Conservation (phyloP, 2,888 invertebrate species). For the Trichopria drosophilae region DNA sequence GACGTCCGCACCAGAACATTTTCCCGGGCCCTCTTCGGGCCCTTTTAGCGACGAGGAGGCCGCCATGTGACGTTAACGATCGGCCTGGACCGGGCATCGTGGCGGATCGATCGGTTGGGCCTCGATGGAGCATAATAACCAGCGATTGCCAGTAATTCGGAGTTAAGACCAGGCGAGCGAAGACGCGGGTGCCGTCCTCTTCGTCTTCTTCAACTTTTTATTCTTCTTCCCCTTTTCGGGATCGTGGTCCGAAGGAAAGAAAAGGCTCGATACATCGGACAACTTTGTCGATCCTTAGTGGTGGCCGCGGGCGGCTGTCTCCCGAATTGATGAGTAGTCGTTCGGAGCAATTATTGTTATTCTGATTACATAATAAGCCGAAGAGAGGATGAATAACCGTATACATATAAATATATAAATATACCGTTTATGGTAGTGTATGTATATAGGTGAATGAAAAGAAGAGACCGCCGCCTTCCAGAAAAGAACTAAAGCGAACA, state of each 20-base stretch:
- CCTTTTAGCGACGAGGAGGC: too few relatives aligned
- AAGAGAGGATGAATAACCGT: constrained; percentile 27
- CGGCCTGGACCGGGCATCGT: constrained; percentile 12
- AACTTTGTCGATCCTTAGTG: too few relatives aligned
- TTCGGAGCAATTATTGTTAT: constrained; percentile 55
- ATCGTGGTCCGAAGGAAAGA: too few relatives aligned
- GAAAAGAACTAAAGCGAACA: too few relatives aligned
- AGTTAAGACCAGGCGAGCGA: constrained; percentile 17
- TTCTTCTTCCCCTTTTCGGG: too few relatives aligned
- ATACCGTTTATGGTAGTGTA: constrained; percentile 14
- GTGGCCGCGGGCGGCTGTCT: constrained; percentile 47
- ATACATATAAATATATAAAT: not conserved
- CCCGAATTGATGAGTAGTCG: constrained; percentile 53
- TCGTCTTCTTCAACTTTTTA: too few relatives aligned
- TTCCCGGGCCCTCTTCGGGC: too few relatives aligned
- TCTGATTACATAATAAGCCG: constrained; percentile 54
- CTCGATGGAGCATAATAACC: constrained; percentile 30
- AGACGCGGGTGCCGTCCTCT: too few relatives aligned
- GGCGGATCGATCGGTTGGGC: constrained; percentile 16
- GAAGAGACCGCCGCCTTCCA: too few relatives aligned
- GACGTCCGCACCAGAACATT: too few relatives aligned
- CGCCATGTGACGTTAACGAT: constrained; percentile 23
- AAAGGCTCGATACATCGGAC: too few relatives aligned
- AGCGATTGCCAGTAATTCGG: constrained; percentile 21
- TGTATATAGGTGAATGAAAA: constrained; percentile 18